Percentiles rank a stretch among this genome's conserved stretches.
phyloP scores from a whole-genome alignment of 1,140 invertebrate species.

The Drosophila seguyi region DNA sequence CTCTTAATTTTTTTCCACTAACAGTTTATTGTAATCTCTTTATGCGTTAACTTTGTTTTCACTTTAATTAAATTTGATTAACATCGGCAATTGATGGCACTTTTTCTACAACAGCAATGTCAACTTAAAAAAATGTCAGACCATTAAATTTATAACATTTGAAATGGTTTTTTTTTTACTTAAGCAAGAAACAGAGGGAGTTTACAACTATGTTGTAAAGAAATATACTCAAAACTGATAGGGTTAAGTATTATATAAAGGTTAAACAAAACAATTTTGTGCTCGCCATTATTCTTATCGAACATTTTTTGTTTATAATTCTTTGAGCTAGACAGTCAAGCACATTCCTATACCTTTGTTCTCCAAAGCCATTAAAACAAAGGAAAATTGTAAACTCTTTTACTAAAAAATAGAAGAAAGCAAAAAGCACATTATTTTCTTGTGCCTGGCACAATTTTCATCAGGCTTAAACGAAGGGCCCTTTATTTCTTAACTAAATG shows the following conservation, averaged over 20 bases:
- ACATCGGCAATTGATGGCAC: slow-evolving; percentile 42
- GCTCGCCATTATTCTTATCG: neutral
- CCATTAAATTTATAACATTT: slow-evolving; percentile 41
- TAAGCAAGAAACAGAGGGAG: no score
- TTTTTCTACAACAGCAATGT: slow-evolving; percentile 17
- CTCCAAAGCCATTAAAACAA: neutral
- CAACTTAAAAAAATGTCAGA: neutral
- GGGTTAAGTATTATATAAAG: neutral
- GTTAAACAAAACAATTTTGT: neutral
- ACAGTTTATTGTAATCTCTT: slow-evolving; percentile 41
- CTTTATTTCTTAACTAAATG: slow-evolving; percentile 28
- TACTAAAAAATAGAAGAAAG: neutral
- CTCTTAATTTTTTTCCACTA: slow-evolving; percentile 7
- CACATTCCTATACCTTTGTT: neutral
- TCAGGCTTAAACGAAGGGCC: neutral
- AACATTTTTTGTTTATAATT: neutral
- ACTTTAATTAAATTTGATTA: slow-evolving; percentile 71
- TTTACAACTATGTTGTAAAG: neutral
- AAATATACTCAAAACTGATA: no score
- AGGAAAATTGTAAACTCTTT: neutral
- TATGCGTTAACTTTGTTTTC: slow-evolving; percentile 57
- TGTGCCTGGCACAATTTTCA: neutral
- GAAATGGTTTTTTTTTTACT: slow-evolving; percentile 9
- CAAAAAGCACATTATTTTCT: neutral
- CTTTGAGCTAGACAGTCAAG: neutral